Evolutionary conservation across 2,797 vertebrate species (phyloP), one percentile per base, ranked within the genome.

Genomic region (Falco columbarius): DNA sequence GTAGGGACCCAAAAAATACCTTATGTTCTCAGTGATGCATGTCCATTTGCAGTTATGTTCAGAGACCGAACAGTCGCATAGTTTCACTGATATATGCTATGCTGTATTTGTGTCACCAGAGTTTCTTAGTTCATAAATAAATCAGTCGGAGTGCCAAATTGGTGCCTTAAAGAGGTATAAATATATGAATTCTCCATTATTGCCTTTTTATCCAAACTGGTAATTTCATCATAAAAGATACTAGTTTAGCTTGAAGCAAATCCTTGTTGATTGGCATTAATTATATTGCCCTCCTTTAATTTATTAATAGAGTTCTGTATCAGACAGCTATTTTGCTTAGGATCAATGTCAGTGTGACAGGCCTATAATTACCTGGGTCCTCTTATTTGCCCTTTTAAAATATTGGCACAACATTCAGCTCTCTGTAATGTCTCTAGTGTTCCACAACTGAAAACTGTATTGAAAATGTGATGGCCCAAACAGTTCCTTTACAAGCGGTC

Each of bases 371-470:
- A 93, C 34, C 63, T 0, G 1, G 36, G 29, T 89, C 2, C 0
- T 76, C 44, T 65, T 79, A 76, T 71, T 86, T 88, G 66, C n/a
- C 55, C 73, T 90, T 94, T 93, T 70, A 67, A 89, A 93, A 83
- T 76, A 89, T n/a, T 77, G 59, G 22, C 63, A 76, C 44, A 92
- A 72, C 51, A 38, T 81, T 63, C 44, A 81, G 34, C 14, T 71
- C 47, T 38, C 51, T 81, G 58, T 49, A 66, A 27, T 44, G 46
- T 86, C 30, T 85, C 27, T 73, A 10, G 73, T 63, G 30, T 56
- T 89, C 76, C 44, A 42, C 3, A 3, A 6, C 42, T 44, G 42
- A 44, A 44, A 44, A 44, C 42, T 19, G 7, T 73, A 74, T 46
- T 73, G 63, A 79, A 95, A 93, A 93, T 79, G 8, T 40, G 80